Base-by-base conservation (phyloP, 2,888 invertebrate genomes). In the Terebella lapidaria region DNA sequence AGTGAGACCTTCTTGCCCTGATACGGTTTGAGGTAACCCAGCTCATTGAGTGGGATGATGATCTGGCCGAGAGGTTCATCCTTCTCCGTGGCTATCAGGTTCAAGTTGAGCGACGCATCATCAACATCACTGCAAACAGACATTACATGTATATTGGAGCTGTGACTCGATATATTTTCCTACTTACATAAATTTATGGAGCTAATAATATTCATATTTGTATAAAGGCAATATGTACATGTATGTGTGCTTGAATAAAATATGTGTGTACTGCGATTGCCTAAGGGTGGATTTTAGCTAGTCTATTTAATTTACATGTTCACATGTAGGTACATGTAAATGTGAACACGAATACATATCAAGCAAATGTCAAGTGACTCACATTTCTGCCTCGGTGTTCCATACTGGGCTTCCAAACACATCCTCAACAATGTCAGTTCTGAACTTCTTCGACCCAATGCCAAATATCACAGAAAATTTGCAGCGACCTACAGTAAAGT, bases 391-490 rank as follows among this genome's bases (percentile, higher is more conserved):
- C 62, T 78, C 76, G 59, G 77, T 75, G 64, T 77, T 77, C 75
- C 76, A 78, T 47, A 71, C 72, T 4, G 77, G 76, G 58, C 71
- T 71, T 22, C 73, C 75, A 29, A 61, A 61, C 1, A 73, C 60
- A 52, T 76, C 75, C 58, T 75, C 76, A 3, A 75, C 71, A 2
- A 75, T 64, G 53, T 68, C 69, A 5, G 78, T 77, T 5, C 75
- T 63, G 57, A 72, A 77, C 61, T 76, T 77, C 55, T 71, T 74
- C 22, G 56, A 64, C 27, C 78, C 78, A 29, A 77, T 66, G 47
- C 77, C 76, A 71, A 77, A 77, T 59, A 77, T 77, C 29, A 77
- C 77, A 58, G 76, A 77, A 60, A 61, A 77, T 62, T 77, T 77
- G 59, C 53, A 46, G 10, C 24, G 42, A 18, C 53, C 53, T 53